phyloP scores from a whole-genome alignment of 1,140 invertebrate species.

The Luehdorfia chinensis region DNA sequence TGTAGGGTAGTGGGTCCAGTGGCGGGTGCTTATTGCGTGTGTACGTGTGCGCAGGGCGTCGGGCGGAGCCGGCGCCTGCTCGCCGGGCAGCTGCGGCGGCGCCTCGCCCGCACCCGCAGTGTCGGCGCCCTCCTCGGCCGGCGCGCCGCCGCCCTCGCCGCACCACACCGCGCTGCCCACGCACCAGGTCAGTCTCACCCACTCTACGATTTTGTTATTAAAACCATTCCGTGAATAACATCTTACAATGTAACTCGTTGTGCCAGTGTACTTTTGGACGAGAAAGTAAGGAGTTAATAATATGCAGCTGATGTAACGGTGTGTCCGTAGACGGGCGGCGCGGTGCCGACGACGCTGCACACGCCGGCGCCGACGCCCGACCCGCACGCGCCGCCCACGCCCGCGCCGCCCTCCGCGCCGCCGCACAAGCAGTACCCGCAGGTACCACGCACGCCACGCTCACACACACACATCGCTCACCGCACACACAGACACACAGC shows the following conservation, averaged over 20 bases:
- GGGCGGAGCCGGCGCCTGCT: constrained; percentile 44
- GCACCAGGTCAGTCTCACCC: constrained; percentile 31
- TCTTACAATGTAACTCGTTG: too few relatives aligned
- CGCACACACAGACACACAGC: neutral
- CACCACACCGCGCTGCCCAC: constrained; percentile 67
- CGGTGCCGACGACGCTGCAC: constrained; percentile 66
- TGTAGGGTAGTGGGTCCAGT: too few relatives aligned
- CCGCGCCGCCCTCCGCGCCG: constrained; percentile 55
- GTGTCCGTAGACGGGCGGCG: constrained; percentile 26
- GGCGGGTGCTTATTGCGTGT: too few relatives aligned
- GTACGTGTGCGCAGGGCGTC: constrained; percentile 18
- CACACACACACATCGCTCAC: neutral
- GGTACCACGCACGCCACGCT: constrained; percentile 30
- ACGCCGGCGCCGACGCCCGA: constrained; percentile 77
- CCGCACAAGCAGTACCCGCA: constrained; percentile 53
- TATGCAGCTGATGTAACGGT: neutral
- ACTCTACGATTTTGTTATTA: neutral
- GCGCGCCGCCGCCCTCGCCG: constrained; percentile 82
- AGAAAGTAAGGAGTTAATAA: too few relatives aligned
- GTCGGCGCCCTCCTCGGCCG: constrained; percentile 69
- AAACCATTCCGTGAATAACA: too few relatives aligned
- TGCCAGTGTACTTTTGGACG: too few relatives aligned
- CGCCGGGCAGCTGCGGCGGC: constrained; percentile 64
- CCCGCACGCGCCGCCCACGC: constrained; percentile 78
- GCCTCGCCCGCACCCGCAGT: constrained; percentile 47